A percentile compares a stretch with the other conserved stretches of the same genome.
Conservation (phyloP, 2,797 vertebrate species). For the Eptatretus atami region DNA sequence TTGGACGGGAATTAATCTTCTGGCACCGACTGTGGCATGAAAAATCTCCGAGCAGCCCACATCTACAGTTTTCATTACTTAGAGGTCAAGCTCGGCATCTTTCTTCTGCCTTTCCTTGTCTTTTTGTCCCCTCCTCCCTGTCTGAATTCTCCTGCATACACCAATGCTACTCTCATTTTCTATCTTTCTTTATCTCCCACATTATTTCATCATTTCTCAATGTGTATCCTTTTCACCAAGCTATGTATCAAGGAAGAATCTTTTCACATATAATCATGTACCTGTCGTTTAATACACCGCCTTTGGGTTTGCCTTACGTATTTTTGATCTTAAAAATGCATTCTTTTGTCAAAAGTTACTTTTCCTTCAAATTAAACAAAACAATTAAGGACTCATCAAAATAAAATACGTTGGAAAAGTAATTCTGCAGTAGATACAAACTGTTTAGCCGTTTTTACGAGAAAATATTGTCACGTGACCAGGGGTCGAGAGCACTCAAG, state of each 20-base stretch:
- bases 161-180: background rate
- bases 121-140: background rate
- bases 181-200: background rate
- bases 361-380: too few species aligned
- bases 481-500: too few species aligned
- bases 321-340: too few species aligned
- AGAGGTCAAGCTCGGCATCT: constrained; percentile 4
- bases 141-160: constrained; percentile 1
- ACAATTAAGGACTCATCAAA: too few species aligned
- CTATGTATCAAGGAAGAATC: background rate
- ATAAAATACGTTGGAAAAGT: too few species aligned
- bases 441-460: too few species aligned
- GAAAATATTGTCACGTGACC: too few species aligned
- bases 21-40: constrained; percentile 33
- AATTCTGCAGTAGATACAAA: too few species aligned
- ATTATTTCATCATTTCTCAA: background rate
- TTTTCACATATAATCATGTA: too few species aligned
- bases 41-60: constrained; percentile 11
- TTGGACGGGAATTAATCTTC: constrained; percentile 62
- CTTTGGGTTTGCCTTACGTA: too few species aligned
- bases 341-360: too few species aligned
- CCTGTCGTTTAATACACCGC: too few species aligned
- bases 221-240: background rate
- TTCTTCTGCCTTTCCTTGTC: background rate
- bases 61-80: background rate